A percentile compares a stretch with the other conserved stretches of the same genome.
phyloP scores from a whole-genome alignment of 2,888 invertebrate genomes.

The Cabera pusaria region DNA sequence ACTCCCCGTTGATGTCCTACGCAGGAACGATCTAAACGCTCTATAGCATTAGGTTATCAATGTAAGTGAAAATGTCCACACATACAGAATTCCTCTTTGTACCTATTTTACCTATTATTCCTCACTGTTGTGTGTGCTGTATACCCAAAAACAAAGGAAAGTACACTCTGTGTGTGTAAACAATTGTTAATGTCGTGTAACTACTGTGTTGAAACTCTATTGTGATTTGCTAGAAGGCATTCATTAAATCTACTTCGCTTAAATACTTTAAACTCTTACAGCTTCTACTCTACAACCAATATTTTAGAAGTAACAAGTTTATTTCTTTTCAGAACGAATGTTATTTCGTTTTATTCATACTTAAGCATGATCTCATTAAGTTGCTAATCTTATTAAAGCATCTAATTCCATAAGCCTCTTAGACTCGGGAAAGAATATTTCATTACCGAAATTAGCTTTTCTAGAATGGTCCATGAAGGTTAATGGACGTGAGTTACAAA shows the following conservation, averaged over 20 bases:
- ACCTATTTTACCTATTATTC: conserved; percentile 3
- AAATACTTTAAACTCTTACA: conserved; percentile 1
- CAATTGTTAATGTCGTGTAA: conserved; percentile 41
- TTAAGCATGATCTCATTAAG: conserved; percentile 14
- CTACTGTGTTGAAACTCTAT: conserved; percentile 40
- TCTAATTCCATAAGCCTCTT: conserved; percentile 10
- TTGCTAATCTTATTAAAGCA: conserved; percentile 11
- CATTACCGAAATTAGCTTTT: conserved; percentile 31
- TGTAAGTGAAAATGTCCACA: conserved; percentile 60
- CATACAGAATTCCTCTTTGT: conserved; percentile 49
- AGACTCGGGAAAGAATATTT: conserved; percentile 9
- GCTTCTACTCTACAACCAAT: too few species aligned
- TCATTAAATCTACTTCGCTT: conserved; percentile 4
- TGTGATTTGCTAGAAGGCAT: conserved; percentile 27
- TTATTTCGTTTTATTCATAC: conserved; percentile 6
- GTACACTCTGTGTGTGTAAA: conserved; percentile 54
- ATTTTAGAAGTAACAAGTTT: too few species aligned
- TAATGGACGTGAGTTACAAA: conserved; percentile 59
- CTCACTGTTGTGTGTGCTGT: background rate
- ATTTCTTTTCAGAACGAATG: background rate
- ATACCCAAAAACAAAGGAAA: conserved; percentile 1
- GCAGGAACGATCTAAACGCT: conserved; percentile 80
- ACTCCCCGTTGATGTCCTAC: conserved; percentile 79
- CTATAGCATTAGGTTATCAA: conserved; percentile 70
- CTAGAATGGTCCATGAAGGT: conserved; percentile 68